phyloP scores from a whole-genome alignment of 2,797 vertebrate species.

The Sphenodon punctatus region DNA sequence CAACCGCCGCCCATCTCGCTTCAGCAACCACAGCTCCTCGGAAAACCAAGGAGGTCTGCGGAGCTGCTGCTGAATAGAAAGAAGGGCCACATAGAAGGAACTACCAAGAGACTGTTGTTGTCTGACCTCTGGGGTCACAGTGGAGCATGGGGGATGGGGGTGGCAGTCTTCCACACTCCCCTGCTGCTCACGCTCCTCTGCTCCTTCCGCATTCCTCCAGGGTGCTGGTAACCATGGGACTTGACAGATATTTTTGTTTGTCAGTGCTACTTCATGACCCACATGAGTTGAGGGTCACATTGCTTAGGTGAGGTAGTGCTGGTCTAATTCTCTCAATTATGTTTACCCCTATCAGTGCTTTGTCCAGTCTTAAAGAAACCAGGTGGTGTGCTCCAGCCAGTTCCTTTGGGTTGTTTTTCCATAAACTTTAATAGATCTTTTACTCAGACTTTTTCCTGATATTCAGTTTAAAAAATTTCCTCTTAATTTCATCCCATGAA shows the following conservation, averaged over 20 bases:
- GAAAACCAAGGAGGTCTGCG: too few relatives aligned
- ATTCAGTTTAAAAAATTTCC: not conserved
- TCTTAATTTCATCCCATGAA: slow-evolving; percentile 1
- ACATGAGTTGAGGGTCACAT: not conserved
- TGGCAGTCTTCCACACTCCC: too few relatives aligned
- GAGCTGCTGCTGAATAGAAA: too few relatives aligned
- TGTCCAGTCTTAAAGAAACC: not conserved
- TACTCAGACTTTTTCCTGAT: not conserved
- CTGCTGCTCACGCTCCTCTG: too few relatives aligned
- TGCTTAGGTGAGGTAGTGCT: not conserved
- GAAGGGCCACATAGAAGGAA: too few relatives aligned
- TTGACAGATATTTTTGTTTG: not conserved
- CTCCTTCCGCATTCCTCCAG: not conserved
- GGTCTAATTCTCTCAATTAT: not conserved
- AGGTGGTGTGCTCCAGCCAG: not conserved
- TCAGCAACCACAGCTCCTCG: too few relatives aligned
- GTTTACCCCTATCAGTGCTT: rapidly evolving
- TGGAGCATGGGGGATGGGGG: too few relatives aligned
- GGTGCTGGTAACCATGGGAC: not conserved
- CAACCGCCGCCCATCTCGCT: too few relatives aligned
- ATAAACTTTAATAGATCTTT: not conserved
- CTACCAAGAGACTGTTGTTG: too few relatives aligned
- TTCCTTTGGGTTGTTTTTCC: not conserved
- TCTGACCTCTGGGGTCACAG: too few relatives aligned
- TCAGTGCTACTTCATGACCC: not conserved